Evolutionary conservation across 2,888 invertebrate species (phyloP), one percentile per base, ranked within the genome.

Genomic region (Andrena camellia): DNA sequence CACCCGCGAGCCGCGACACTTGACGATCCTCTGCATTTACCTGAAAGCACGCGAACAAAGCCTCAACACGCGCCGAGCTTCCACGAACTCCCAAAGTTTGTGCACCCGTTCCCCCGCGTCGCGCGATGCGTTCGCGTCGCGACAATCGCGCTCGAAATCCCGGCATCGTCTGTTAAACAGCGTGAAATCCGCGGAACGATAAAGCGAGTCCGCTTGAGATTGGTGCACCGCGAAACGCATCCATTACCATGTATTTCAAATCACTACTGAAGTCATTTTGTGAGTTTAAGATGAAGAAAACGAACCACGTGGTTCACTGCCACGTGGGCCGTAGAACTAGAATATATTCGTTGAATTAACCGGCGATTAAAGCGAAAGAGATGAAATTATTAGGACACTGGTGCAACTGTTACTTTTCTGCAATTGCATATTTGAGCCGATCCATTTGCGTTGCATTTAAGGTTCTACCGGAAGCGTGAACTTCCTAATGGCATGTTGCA

Each of bases 11-110:
- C 74, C 79, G 69, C 77, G 66, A 69, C 77, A 79, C 78, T 63
- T 77, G 52, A 84, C 78, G 81, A 68, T 77, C 23, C 75, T 77
- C 73, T 67, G 77, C 86, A 87, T 89, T 83, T 85, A 87, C 81
- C 89, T 90, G 84, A 52, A 83, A 89, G 59, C 67, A 81, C 62
- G 67, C 57, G 72, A 83, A 79, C 72, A 72, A 64, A 60, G 42
- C 29, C 7, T 59, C 26, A 62, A 57, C 23, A 31, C 42, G 42
- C 42, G 7, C 33, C 13, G 35, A 23, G 29, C 17, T 60, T 23
- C 23, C 23, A 57, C 10, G 54, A 74, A 54, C 74, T 60, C 48
- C 4, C 64, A 26, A 57, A 69, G 63, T 68, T 67, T 17, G 48
- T 17, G 48, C 10, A 31, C 52, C 66, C 50, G 42, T 31, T 64